Conservation (phyloP, 1,140 invertebrate genomes). For the Sminthurinus signatus region DNA sequence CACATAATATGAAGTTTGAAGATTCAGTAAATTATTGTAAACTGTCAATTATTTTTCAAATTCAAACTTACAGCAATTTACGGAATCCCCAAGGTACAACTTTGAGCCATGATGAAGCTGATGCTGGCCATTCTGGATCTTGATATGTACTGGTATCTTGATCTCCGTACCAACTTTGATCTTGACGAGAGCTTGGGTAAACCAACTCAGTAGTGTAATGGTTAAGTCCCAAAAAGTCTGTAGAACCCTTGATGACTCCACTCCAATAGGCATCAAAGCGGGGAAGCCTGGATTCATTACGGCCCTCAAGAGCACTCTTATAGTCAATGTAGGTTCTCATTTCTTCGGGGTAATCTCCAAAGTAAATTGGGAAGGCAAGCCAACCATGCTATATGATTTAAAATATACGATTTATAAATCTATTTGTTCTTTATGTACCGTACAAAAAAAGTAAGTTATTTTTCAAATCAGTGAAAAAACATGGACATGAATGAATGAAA, state of each 20-base stretch:
- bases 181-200: conserved; percentile 49
- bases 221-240: conserved; percentile 38
- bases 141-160: conserved; percentile 14
- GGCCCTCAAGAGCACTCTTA: conserved; percentile 26
- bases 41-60: too few species aligned
- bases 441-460: too few species aligned
- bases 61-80: too few species aligned
- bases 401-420: not conserved
- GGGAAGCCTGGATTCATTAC: conserved; percentile 27
- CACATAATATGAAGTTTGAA: too few species aligned
- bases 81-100: conserved; percentile 35
- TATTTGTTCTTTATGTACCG: not conserved
- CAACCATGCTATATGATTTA: conserved; percentile 41
- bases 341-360: conserved; percentile 44
- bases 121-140: conserved; percentile 9
- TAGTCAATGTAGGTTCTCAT: conserved; percentile 31
- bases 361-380: conserved; percentile 50
- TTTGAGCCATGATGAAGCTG: conserved; percentile 17
- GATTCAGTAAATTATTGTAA: too few species aligned
- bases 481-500: conserved; percentile 49
- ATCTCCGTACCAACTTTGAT: conserved; percentile 48
- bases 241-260: conserved; percentile 48
- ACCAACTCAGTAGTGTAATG: conserved; percentile 51
- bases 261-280: conserved; percentile 43
- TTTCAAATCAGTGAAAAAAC: too few species aligned